Evolutionary conservation across 2,113 vertebrate genomes (phyloP).

Genomic region (Prionailurus viverrinus): DNA sequence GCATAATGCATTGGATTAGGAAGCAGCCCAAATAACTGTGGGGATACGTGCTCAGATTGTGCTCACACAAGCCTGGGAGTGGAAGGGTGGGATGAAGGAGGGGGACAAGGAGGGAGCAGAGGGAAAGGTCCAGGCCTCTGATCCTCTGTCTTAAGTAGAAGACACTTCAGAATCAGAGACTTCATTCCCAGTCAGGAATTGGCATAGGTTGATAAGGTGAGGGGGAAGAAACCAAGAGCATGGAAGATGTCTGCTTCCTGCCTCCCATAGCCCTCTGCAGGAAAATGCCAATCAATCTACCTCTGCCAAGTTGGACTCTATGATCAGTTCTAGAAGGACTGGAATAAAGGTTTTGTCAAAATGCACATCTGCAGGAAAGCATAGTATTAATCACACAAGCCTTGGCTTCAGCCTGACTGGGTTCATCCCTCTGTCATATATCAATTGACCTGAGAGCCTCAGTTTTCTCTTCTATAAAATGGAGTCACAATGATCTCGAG

Average conservation of each 20-base stretch:
- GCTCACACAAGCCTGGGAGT: not conserved
- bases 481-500: not conserved
- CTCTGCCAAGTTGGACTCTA: not conserved
- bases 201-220: not conserved
- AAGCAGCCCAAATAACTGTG: not conserved
- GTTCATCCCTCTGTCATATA: rapidly evolving
- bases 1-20: not conserved
- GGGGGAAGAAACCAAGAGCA: not conserved
- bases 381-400: rapidly evolving
- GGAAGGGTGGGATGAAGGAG: not conserved
- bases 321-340: too few relatives aligned
- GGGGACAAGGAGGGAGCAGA: rapidly evolving
- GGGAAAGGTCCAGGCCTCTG: not conserved
- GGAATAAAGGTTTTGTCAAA: not conserved
- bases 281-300: not conserved
- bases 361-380: not conserved
- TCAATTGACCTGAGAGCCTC: not conserved
- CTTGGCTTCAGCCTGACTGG: not conserved
- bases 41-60: not conserved
- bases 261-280: not conserved
- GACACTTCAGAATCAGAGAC: not conserved
- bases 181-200: not conserved
- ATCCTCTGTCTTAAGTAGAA: not conserved
- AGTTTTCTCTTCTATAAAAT: not conserved
- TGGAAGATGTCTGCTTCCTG: not conserved